Percentiles rank a stretch among this genome's conserved stretches.
Evolutionary conservation across 2,888 invertebrate species (phyloP).

Genomic region (Drosophila seclusa): DNA sequence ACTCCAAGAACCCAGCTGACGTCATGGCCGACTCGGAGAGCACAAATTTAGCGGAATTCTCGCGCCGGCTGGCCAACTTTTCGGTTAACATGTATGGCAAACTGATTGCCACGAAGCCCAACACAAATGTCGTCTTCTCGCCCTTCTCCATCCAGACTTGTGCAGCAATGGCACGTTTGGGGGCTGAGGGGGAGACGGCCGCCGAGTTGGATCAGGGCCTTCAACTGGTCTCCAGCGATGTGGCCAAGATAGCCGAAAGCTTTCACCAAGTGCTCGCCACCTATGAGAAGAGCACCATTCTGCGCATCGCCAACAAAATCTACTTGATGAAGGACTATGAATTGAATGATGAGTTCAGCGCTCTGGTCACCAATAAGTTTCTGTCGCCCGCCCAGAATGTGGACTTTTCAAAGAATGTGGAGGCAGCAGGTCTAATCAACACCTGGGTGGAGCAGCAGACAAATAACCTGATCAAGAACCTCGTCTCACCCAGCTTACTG

Average conservation of each 20-base stretch:
- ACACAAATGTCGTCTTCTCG: constrained; percentile 90
- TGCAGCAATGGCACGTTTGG: constrained; percentile 90
- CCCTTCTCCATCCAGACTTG: constrained; percentile 91
- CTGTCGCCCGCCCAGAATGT: constrained; percentile 88
- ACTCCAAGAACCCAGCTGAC: constrained; percentile 5
- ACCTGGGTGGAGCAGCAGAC: constrained; percentile 93
- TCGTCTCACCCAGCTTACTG: constrained; percentile 88
- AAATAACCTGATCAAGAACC: constrained; percentile 91
- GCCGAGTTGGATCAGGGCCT: constrained; percentile 87
- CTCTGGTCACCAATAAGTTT: constrained; percentile 88
- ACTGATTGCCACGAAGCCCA: constrained; percentile 80
- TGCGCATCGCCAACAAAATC: constrained; percentile 91
- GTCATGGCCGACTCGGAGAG: constrained; percentile 50
- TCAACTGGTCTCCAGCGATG: constrained; percentile 85
- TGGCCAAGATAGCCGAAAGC: constrained; percentile 68
- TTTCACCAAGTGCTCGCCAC: constrained; percentile 71
- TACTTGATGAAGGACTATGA: constrained; percentile 87
- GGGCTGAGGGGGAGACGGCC: constrained; percentile 88
- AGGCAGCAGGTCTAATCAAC: constrained; percentile 89
- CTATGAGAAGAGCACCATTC: constrained; percentile 73
- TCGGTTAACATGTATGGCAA: constrained; percentile 61
- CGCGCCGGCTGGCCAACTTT: constrained; percentile 62
- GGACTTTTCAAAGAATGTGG: constrained; percentile 86
- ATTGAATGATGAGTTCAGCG: constrained; percentile 86
- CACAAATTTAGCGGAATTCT: constrained; percentile 54